Conservation (phyloP, 30 jellyfish, hydroid and myxozoan genomes). For the Cassiopea andromeda region DNA sequence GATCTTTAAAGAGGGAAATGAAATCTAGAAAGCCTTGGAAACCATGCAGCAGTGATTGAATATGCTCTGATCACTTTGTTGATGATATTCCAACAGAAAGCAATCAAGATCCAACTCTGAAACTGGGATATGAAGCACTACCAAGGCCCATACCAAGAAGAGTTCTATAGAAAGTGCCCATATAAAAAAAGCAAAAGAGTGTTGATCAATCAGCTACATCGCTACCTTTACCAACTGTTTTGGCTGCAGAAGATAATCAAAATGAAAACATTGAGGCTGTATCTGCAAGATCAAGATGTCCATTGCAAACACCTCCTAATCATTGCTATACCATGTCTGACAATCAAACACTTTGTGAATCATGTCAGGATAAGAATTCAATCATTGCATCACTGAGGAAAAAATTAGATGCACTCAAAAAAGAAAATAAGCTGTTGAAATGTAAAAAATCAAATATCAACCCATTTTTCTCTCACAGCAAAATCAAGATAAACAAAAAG, state of each 20-base stretch:
- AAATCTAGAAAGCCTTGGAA: constrained; percentile 13
- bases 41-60: constrained; percentile 37
- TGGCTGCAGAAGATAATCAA: background rate
- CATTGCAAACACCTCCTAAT: background rate
- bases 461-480: no score
- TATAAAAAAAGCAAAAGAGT: background rate
- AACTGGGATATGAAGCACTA: constrained; percentile 10
- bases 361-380: background rate
- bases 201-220: no score
- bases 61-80: no score
- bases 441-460: background rate
- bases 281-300: background rate
- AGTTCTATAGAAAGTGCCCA: background rate
- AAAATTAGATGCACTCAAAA: background rate
- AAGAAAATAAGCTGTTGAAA: no score
- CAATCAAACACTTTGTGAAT: background rate
- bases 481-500: constrained; percentile 8
- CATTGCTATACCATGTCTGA: background rate
- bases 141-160: constrained; percentile 8
- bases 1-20: background rate
- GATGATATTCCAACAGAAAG: constrained; percentile 22
- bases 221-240: no score
- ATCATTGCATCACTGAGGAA: background rate
- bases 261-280: background rate
- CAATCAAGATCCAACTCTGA: constrained; percentile 12